Conservation (phyloP, 2,797 vertebrate genomes). For the Helicolenus hilgendorfi region DNA sequence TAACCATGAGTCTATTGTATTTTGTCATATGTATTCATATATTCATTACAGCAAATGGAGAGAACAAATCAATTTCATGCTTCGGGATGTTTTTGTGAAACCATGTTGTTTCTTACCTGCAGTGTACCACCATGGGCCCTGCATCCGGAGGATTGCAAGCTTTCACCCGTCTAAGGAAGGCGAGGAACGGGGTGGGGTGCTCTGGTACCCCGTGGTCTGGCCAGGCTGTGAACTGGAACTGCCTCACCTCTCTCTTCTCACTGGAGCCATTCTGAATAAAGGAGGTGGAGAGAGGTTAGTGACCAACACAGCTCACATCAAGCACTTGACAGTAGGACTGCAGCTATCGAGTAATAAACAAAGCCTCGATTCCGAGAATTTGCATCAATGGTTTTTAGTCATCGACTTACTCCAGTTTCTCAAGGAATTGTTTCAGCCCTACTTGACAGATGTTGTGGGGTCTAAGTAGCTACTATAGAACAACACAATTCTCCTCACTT, state of each 20-base stretch:
- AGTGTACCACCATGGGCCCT: constrained; percentile 99
- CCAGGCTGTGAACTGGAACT: constrained; percentile 99
- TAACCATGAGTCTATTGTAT: constrained; percentile 14
- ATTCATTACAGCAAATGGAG: constrained; percentile 75
- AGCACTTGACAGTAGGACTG: background rate
- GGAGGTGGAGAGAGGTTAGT: constrained; percentile 23
- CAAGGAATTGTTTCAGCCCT: too few species aligned
- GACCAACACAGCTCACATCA: background rate
- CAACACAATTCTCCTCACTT: constrained; percentile 88
- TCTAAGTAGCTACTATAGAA: background rate
- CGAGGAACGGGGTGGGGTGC: constrained; percentile 97
- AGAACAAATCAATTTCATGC: constrained; percentile 75
- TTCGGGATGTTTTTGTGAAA: constrained; percentile 60
- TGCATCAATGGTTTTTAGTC: too few species aligned
- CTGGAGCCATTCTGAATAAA: constrained; percentile 95
- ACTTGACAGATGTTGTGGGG: too few species aligned
- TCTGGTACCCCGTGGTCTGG: constrained; percentile 99
- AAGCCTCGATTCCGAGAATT: too few species aligned
- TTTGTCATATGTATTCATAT: constrained; percentile 69
- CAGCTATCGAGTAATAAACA: too few species aligned
- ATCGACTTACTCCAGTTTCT: too few species aligned
- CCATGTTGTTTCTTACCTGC: constrained; percentile 92
- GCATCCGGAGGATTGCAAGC: constrained; percentile 98
- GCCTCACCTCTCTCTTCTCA: constrained; percentile 98
- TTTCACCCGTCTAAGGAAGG: constrained; percentile 97